Conservation (phyloP, 2,113 vertebrate genomes). For the Hydropotes inermis region DNA sequence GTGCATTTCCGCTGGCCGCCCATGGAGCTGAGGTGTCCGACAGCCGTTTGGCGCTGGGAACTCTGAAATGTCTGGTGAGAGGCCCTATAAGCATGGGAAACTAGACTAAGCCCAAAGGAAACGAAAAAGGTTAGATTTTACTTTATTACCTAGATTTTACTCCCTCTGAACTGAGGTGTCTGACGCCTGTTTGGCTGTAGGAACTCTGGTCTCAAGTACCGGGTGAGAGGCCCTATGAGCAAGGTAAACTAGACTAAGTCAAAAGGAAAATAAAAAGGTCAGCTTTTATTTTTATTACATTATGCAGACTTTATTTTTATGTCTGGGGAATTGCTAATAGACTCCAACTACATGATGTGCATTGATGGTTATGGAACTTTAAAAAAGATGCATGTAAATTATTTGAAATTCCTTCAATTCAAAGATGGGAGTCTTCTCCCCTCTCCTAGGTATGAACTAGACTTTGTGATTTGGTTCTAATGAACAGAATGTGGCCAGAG, state of each 20-base stretch:
- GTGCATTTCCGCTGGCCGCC: background rate
- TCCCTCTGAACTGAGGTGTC: background rate
- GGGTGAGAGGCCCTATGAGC: background rate
- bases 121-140: background rate
- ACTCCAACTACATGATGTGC: background rate
- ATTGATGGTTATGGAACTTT: background rate
- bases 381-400: background rate
- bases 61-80: background rate
- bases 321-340: background rate
- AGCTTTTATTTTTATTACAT: background rate
- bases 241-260: background rate
- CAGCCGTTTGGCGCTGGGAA: background rate
- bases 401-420: background rate
- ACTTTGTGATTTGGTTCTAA: background rate
- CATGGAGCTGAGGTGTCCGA: accelerated
- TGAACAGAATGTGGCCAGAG: background rate
- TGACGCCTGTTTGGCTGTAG: background rate
- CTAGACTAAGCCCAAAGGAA: background rate
- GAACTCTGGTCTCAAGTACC: background rate
- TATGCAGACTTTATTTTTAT: background rate
- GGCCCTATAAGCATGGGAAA: background rate
- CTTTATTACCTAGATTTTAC: background rate
- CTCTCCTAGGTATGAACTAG: background rate
- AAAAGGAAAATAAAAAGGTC: background rate
- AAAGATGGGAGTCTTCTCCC: background rate